Conservation (phyloP, 1,140 invertebrate genomes). For the Nephotettix cincticeps region DNA sequence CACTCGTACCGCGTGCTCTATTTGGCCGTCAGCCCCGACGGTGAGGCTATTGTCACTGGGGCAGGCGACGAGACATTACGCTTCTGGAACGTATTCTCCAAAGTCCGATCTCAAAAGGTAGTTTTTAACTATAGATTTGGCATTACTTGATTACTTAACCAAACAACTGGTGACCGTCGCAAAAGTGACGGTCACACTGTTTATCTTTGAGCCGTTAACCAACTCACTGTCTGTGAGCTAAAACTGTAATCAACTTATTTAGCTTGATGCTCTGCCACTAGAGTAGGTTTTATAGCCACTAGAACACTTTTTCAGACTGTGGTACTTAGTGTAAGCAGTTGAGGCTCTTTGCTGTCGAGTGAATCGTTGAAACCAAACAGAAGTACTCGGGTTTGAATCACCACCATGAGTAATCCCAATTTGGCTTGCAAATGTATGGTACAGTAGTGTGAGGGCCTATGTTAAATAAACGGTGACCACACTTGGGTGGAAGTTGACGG, state of each 20-base stretch:
- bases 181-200: background rate
- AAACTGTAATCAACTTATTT: background rate
- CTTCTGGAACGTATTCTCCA: conserved; percentile 99
- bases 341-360: background rate
- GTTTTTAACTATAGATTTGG: too few relatives aligned
- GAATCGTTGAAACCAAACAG: too few relatives aligned
- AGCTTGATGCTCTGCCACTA: too few relatives aligned
- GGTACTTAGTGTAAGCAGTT: background rate
- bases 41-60: conserved; percentile 98
- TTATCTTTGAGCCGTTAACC: background rate
- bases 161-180: background rate
- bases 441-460: too few relatives aligned
- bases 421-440: too few relatives aligned
- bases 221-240: background rate
- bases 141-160: background rate
- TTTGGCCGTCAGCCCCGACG: conserved; percentile 97
- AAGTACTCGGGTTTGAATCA: too few relatives aligned
- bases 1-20: conserved; percentile 98
- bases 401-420: too few relatives aligned
- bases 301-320: too few relatives aligned
- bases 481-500: too few relatives aligned
- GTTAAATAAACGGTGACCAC: background rate
- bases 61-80: conserved; percentile 98
- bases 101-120: conserved; percentile 84
- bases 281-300: too few relatives aligned